phyloP scores from a whole-genome alignment of 2,888 invertebrate genomes.

The Acrobasis suavella region DNA sequence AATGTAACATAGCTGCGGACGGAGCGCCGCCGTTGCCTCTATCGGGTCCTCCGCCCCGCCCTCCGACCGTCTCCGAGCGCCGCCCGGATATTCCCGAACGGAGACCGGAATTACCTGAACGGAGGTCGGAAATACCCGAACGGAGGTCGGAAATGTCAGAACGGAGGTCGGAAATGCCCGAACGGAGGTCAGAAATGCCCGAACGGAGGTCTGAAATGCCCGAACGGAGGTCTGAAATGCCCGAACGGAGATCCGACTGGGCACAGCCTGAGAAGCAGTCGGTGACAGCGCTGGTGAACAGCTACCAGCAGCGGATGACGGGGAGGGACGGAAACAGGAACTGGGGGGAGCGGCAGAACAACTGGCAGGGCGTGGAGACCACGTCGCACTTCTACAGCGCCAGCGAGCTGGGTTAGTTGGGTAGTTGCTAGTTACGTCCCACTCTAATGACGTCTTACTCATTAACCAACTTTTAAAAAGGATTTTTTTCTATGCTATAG shows the following conservation, averaged over 20 bases:
- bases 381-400: constrained; percentile 71
- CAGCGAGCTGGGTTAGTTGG: constrained; percentile 71
- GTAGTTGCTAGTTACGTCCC: constrained; percentile 24
- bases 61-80: constrained; percentile 47
- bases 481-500: too few species aligned
- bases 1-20: constrained; percentile 41
- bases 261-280: constrained; percentile 50
- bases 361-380: constrained; percentile 54
- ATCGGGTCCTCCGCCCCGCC: constrained; percentile 54
- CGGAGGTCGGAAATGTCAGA: background rate
- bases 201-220: background rate
- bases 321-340: constrained; percentile 53
- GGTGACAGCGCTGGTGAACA: constrained; percentile 69
- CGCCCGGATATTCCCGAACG: constrained; percentile 34
- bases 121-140: too few species aligned
- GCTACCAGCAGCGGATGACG: constrained; percentile 68
- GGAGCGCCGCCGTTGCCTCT: constrained; percentile 62
- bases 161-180: background rate
- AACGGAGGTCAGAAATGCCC: background rate
- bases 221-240: constrained; percentile 38
- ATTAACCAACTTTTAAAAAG: too few species aligned
- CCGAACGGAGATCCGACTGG: constrained; percentile 35
- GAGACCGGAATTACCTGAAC: too few species aligned
- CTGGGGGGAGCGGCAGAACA: constrained; percentile 34
- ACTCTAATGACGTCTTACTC: background rate